Base-by-base conservation (phyloP, 2,797 vertebrate species). In the Falco berigora region DNA sequence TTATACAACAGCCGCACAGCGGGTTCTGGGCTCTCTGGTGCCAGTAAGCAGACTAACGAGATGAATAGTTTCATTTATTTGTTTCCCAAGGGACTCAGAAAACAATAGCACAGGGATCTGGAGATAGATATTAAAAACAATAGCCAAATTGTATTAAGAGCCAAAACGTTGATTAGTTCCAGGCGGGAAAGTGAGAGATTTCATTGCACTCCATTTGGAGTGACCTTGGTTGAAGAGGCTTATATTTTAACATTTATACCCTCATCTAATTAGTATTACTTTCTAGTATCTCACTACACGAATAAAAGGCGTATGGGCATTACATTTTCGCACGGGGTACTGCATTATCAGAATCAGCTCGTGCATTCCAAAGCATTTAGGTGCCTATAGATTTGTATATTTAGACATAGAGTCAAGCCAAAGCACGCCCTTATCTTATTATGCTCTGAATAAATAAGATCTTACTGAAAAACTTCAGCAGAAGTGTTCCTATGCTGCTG, bases 41-140 rank as follows among this genome's bases (percentile, higher is more conserved):
- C 91, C 93, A 94, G 64, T 44, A 61, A 95, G 64, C 58, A 69
- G 95, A 68, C 83, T 93, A 81, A 87, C 47, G 32, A 56, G 69
- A 68, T 87, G 89, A 94, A 86, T 27, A 95, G 84, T 89, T 95
- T 95, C 67, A 95, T 93, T 95, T 95, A 62, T 74, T 73, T 83
- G 40, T 84, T 92, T 94, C 96, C 80, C 63, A 55, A 64, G 79
- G 74, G 94, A 89, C 59, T 25, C 28, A 16, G 75, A 85, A 91
- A 94, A 97, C 71, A 92, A 93, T 20, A 91, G 79, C 52, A 4
- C 36, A 84, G 90, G 94, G 91, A 88, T 96, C 14, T 75, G 81
- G 75, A 94, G 34, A 92, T 34, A 90, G 80, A 85, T 77, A 89
- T 46, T 86, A 90, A 91, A 92, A 81, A 88, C 68, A 95, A 97